These are phyloP conservation scores for Acheta domesticus DNA, from an alignment of 2,888 invertebrate genomes.

Conservation along the genomic window DNA sequence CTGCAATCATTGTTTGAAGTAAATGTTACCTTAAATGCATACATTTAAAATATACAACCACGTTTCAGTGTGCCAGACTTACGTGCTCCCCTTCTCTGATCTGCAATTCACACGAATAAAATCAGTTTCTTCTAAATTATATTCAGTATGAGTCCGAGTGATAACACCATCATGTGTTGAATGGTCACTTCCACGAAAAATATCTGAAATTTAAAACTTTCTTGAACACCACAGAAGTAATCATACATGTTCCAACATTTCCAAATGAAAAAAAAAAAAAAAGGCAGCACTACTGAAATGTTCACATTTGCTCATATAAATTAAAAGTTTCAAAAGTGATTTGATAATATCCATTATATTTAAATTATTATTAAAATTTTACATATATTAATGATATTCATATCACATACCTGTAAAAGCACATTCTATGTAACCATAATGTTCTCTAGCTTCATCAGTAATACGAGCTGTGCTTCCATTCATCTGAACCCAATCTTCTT, in stretches of 20 bases:
- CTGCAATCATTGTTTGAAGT: not conserved
- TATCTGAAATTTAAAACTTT: conserved; percentile 50
- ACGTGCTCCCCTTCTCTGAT: conserved; percentile 50
- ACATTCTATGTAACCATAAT: conserved; percentile 51
- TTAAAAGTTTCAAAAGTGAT: no score
- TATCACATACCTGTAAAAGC: conserved; percentile 51
- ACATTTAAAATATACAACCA: conserved; percentile 18
- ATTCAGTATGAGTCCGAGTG: conserved; percentile 55
- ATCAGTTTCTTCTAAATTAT: conserved; percentile 64
- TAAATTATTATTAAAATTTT: no score
- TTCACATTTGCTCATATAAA: no score
- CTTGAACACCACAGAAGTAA: not conserved
- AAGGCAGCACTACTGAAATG: no score
- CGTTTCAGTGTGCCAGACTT: conserved; percentile 38
- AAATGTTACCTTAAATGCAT: not conserved
- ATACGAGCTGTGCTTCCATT: conserved; percentile 50
- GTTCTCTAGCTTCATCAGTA: conserved; percentile 48
- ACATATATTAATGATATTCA: no score
- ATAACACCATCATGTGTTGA: conserved; percentile 55
- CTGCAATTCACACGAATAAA: conserved; percentile 67
- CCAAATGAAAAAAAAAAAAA: no score
- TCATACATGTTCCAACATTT: no score
- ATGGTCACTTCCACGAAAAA: conserved; percentile 65
- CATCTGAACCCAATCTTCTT: conserved; percentile 71
- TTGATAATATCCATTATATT: no score